Base-by-base conservation (phyloP, 2,113 vertebrate genomes). In the Pelodiscus sinensis region DNA sequence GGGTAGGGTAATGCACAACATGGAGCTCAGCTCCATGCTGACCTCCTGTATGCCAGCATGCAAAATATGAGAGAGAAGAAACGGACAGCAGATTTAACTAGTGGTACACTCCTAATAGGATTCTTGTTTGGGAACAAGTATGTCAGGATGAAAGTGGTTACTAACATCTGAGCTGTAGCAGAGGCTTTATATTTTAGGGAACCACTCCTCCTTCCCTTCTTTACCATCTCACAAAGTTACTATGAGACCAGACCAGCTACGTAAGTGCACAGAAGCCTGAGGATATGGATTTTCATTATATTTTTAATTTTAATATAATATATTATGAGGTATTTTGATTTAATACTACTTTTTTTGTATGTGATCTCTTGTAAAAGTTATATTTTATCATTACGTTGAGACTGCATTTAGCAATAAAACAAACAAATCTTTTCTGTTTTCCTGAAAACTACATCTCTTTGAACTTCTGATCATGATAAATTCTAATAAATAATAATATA, bases 401-500 rank as follows among this genome's bases (percentile, higher is more conserved):
- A 95, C 94, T 15, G 81, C 18, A 86, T 82, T 93, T 21, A 82
- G 85, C 62, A 92, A 71, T 8, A 4, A 7, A 84, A 80, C 1
- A 88, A 1, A 92, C 95, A 65, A 96, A 95, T 79, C 57, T 93
- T 91, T 96, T 82, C 82, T 79, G 88, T 91, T 94, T 93, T 79
- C 86, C 85, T 87, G 65, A 94, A 88, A 95, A 94, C 86, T 96
- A 89, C 50, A 92, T 22, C 1, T 81, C 79, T 85, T 84, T 80
- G 83, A 96, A 93, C 94, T 95, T 92, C 87, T 81, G 38, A 78
- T 78, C 38, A 96, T 81, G 92, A 96, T 94, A 96, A 94, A 94
- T 92, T 90, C 91, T 94, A 95, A 95, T 95, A 96, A 96, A 90
- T 86, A 91, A 88, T 92, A 95, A 97, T 90, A 91, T 79, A 93